Base-by-base conservation (phyloP, 2,888 invertebrate genomes). In the Eupithecia subumbrata region DNA sequence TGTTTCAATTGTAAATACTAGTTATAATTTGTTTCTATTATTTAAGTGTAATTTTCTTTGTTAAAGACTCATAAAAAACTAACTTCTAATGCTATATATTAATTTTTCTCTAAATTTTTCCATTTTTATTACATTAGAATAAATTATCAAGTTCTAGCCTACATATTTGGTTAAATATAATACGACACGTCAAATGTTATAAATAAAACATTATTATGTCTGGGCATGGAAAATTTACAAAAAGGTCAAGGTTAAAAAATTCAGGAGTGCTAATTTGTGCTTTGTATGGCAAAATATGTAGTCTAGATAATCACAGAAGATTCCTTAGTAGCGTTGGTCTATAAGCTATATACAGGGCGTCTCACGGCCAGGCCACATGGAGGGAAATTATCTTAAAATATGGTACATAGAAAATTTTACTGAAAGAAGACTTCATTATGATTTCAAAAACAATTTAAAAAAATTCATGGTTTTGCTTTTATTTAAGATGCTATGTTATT, bases 161-260 rank as follows among this genome's bases (percentile, higher is more conserved):
- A 56, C 52, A 25, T 60, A 14, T 25, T 25, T 60, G 14, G 60
- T 60, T 25, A 60, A 60, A 25, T 60, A 25, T 60, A 12, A 60
- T 56, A 60, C 14, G 14, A 14, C 60, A 60, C 25, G 25, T 25
- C 14, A 5, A 60, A 25, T 60, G 22, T 60, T 25, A 60, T 60
- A 14, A 56, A 56, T 60, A 25, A 60, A 60, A 60, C 25, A 60
- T 60, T 60, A 60, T 60, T 60, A 60, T 60, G 60, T 60, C 25
- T 60, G 5, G 60, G 9, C 60, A 60, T 60, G 25, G 60, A 60
- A 60, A 60, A 22, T 25, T 25, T 25, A 60, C 60, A 25, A 60
- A 60, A 60, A 25, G 25, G 60, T 60, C 25, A 60, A 60, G 60
- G 60, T 22, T 22, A 3, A 60, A 14, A 60, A 60, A 60, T 12